Evolutionary conservation across 2,113 vertebrate species (phyloP).

Genomic region (Dipodomys merriami): DNA sequence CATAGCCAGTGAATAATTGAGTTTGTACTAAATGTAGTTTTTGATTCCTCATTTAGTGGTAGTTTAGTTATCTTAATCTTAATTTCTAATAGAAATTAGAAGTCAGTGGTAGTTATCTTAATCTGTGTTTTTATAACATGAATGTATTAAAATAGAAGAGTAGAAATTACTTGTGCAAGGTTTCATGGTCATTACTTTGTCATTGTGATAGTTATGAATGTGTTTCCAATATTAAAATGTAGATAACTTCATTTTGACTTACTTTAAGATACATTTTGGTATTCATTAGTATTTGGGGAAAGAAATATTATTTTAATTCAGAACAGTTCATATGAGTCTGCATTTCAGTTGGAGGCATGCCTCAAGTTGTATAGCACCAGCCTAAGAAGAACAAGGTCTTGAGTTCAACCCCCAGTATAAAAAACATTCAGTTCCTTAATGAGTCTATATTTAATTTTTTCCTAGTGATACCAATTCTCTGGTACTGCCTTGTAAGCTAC

Average conservation of each 20-base stretch:
- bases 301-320: conserved; percentile 5
- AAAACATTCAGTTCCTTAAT: too few species aligned
- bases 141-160: background rate
- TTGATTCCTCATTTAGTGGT: background rate
- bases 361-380: too few species aligned
- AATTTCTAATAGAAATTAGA: too few species aligned
- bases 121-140: background rate
- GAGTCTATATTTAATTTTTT: conserved; percentile 19
- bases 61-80: background rate
- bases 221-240: conserved; percentile 25
- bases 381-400: too few species aligned
- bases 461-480: background rate
- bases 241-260: background rate
- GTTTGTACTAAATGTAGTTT: background rate
- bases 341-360: too few species aligned
- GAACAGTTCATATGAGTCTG: background rate
- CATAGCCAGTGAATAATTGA: background rate
- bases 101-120: background rate
- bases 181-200: background rate
- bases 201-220: background rate
- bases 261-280: background rate
- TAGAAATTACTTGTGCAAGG: background rate
- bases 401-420: too few species aligned
- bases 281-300: conserved; percentile 12
- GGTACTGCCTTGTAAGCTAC: background rate